Conservation (phyloP, 2,888 invertebrate species). For the Acrobasis suavella region DNA sequence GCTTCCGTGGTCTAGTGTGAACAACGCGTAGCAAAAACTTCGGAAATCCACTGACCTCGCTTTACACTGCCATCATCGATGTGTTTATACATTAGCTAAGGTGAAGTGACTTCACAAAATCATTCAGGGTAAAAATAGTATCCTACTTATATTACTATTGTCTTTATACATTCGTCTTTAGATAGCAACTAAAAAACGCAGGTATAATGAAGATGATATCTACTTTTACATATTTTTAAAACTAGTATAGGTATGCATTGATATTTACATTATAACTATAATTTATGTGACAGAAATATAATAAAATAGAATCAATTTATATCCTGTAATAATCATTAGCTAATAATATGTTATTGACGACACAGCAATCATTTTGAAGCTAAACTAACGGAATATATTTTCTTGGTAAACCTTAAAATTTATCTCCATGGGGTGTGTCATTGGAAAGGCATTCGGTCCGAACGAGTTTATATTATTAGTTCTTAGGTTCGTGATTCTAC, state of each 20-base stretch:
- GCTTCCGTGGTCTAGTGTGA: conserved; percentile 70
- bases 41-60: conserved; percentile 68
- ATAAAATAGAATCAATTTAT: too few relatives aligned
- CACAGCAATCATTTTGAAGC: too few relatives aligned
- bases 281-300: too few relatives aligned
- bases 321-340: too few relatives aligned
- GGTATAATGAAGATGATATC: too few relatives aligned
- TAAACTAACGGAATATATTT: background rate
- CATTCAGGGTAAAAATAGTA: background rate
- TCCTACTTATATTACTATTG: background rate
- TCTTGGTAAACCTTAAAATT: background rate
- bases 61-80: conserved; percentile 47
- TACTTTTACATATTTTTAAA: too few relatives aligned
- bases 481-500: background rate
- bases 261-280: too few relatives aligned
- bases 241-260: too few relatives aligned
- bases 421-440: background rate
- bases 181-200: too few relatives aligned
- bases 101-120: conserved; percentile 1
- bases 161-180: too few relatives aligned
- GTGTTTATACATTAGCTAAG: conserved; percentile 26
- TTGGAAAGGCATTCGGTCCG: background rate
- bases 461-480: background rate
- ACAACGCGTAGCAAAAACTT: conserved; percentile 68
- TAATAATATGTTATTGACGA: too few relatives aligned